phyloP scores from a whole-genome alignment of 1,140 invertebrate species.

The Zelostemma sp. region DNA sequence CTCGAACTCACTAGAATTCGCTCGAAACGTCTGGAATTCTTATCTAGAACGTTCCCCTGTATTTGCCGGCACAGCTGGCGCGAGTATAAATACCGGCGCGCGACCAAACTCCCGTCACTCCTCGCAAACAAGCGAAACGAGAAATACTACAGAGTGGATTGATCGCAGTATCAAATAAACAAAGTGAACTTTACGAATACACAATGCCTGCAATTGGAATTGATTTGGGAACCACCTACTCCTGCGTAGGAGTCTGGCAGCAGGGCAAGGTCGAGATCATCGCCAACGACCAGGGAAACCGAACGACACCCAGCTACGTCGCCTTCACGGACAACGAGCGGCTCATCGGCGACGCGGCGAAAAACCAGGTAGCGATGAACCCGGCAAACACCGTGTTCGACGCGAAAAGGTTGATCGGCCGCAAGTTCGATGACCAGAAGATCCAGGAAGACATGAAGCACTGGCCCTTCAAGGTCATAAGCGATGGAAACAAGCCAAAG shows the following conservation, averaged over 20 bases:
- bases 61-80: too few relatives aligned
- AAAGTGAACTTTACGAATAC: too few relatives aligned
- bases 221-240: conserved; percentile 85
- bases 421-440: conserved; percentile 77
- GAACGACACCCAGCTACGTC: conserved; percentile 92
- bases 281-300: conserved; percentile 94
- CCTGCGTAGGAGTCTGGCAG: conserved; percentile 85
- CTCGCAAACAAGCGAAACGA: too few relatives aligned
- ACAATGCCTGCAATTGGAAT: conserved; percentile 80
- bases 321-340: conserved; percentile 89
- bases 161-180: too few relatives aligned
- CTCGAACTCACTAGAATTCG: too few relatives aligned
- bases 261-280: conserved; percentile 94
- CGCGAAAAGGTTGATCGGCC: conserved; percentile 81
- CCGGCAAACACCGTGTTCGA: conserved; percentile 88
- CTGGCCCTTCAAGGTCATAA: conserved; percentile 78
- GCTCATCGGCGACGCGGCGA: conserved; percentile 80
- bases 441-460: conserved; percentile 78
- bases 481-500: conserved; percentile 74
- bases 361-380: conserved; percentile 86
- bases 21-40: too few relatives aligned
- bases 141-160: too few relatives aligned
- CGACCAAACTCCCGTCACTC: too few relatives aligned
- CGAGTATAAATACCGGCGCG: too few relatives aligned
- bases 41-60: too few relatives aligned